Conservation (phyloP, 2,888 invertebrate species). For the Lycocerus yunnanus region DNA sequence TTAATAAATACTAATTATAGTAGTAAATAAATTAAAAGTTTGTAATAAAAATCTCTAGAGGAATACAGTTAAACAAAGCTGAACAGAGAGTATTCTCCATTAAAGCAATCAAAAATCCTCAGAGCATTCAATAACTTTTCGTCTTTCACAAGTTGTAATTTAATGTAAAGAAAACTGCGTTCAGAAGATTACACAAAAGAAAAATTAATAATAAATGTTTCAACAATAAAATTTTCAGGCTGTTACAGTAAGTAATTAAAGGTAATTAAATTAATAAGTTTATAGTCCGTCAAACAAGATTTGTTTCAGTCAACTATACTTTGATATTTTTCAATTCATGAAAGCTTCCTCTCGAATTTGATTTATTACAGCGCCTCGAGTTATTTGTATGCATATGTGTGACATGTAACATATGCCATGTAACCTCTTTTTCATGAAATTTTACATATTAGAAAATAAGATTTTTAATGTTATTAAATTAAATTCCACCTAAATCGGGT, state of each 20-base stretch:
- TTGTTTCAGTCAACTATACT: background rate
- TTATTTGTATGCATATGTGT: background rate
- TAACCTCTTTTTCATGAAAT: background rate
- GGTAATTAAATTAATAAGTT: background rate
- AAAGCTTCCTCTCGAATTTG: background rate
- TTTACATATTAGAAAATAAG: background rate
- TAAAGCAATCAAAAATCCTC: background rate
- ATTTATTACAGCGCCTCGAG: background rate
- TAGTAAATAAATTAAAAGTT: background rate
- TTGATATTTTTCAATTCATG: background rate
- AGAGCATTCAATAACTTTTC: constrained; percentile 2
- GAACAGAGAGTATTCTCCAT: background rate
- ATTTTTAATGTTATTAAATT: background rate
- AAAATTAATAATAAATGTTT: constrained; percentile 1
- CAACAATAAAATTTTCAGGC: background rate
- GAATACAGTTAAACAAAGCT: background rate
- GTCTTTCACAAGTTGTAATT: background rate
- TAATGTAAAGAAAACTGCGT: background rate
- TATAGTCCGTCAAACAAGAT: background rate
- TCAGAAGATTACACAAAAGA: background rate
- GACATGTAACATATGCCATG: background rate
- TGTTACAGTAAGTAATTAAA: background rate
- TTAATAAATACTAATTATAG: background rate
- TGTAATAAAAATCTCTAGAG: background rate
- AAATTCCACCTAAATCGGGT: background rate